Evolutionary conservation across 2,113 vertebrate genomes (phyloP), one percentile per base, ranked within the genome.

Genomic region (Limanda limanda): DNA sequence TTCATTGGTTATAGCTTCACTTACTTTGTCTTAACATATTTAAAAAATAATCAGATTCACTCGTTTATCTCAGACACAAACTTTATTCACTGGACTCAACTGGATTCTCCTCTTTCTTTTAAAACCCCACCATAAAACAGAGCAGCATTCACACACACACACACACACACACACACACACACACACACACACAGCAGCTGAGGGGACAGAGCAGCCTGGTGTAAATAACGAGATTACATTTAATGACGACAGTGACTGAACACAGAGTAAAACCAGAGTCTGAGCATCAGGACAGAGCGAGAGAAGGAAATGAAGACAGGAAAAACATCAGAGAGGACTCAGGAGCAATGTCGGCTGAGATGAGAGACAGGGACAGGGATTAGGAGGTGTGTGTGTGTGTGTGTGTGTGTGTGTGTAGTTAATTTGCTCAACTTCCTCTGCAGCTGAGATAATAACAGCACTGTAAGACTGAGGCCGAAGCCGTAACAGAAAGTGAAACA

Each of bases 171-270:
- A 74, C n/a, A 59, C 37, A 7, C 40, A 54, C 52, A 37, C 18
- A 21, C 59, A 58, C 35, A 74, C 48, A 57, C 45, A 63, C 37
- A 71, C 77, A 63, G 67, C 72, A 45, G 40, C 66, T 74, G 64
- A 27, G 15, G 24, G 79, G 78, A 48, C 54, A 59, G 37, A 76
- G 74, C 74, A n/a, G 83, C 76, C 68, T 67, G 40, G 67, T 75
- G 79, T 69, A 71, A 76, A 79, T 86, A 91, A 90, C 79, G 58
- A 14, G 8, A 91, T 91, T 92, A 87, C 15, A 83, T 72, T 48
- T 79, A 88, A 89, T 86, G 84, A 71, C 71, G 40, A 78, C 78
- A 88, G 88, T 86, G 84, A 71, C 76, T 47, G 83, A 87, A 73
- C 72, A 65, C 18, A 52, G 51, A 52, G 8, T 59, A 74, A 70